Evolutionary conservation across 2,113 vertebrate genomes (phyloP).

Genomic region (Cairina moschata): DNA sequence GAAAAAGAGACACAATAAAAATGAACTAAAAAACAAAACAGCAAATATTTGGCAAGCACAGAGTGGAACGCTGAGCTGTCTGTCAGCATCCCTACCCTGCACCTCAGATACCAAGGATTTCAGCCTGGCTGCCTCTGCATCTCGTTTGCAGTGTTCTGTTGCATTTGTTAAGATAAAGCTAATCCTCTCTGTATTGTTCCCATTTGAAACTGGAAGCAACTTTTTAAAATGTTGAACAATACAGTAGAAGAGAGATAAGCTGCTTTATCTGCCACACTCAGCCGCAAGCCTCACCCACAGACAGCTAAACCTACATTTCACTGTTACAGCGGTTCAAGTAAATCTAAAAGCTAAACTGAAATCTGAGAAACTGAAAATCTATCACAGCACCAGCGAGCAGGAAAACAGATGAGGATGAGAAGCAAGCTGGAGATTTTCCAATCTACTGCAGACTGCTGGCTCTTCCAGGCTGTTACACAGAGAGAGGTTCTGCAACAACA

Average conservation of each 20-base stretch:
- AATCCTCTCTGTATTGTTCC: constrained; percentile 2
- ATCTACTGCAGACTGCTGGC: not conserved
- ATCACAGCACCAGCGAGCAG: not conserved
- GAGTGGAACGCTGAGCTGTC: not conserved
- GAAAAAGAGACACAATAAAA: not conserved
- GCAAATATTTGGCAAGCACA: not conserved
- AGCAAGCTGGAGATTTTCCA: not conserved
- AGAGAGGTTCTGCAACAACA: constrained; percentile 8
- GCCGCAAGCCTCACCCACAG: not conserved
- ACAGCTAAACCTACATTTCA: constrained; percentile 3
- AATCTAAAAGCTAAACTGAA: constrained; percentile 51
- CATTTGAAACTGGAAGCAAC: constrained; percentile 4
- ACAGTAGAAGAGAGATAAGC: not conserved
- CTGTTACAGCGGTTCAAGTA: constrained; percentile 6
- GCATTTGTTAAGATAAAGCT: constrained; percentile 20
- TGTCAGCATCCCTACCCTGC: not conserved
- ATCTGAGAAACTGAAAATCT: constrained; percentile 38
- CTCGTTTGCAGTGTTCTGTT: not conserved
- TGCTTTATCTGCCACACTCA: constrained; percentile 26
- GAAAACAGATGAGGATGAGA: not conserved
- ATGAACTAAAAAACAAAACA: not conserved
- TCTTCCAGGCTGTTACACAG: not conserved
- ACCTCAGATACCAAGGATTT: not conserved
- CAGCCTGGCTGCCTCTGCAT: not conserved
- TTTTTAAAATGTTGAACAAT: not conserved